Base-by-base conservation (phyloP, 2,888 invertebrate genomes). In the Volucella inanis region DNA sequence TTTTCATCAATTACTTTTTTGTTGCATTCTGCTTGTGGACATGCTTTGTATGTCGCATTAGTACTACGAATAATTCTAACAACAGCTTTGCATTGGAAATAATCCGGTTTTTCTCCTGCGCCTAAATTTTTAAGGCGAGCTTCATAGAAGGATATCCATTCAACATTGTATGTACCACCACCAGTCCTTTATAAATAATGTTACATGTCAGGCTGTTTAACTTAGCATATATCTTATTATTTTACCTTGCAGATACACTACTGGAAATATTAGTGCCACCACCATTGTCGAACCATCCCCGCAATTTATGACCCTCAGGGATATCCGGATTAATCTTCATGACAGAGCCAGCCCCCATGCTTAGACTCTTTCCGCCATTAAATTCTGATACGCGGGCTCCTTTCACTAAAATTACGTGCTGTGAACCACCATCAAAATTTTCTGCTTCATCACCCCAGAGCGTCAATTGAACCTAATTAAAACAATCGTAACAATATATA, bases 371-470 rank as follows among this genome's bases (percentile, higher is more conserved):
- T 78, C 95, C 95, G 55, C 98, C 98, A 71, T 90, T 96, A 92
- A 97, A 99, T 92, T 99, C 99, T 0, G 95, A 94, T 3, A 99
- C 93, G 31, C 95, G 94, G 0, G 95, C 97, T 3, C 96, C 96
- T 93, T 98, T 99, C 1, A 97, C 93, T 15, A 97, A 96, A 43
- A 99, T 90, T 0, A 99, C 95, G 1, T 98, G 97, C 89, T 96
- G 95, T 6, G 93, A 93, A 67, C 93, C 93, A 0, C 94, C 95
- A 89, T 96, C 95, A 90, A 99, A 99, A 76, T 94, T 95, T 89
- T 96, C 96, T 0, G 99, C 98, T 90, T 97, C 96, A 43, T 93
- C 93, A 3, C 97, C 98, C 99, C 99, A 99, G 0, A 99, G 91
- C 0, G 98, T 98, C 3, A 99, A 90, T n/a, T 92, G 92, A 22